Evolutionary conservation across 53 echinoderm and acorn worm genomes (phyloP), one percentile per base, ranked within the genome.

Genomic region (Echinometra lucunter): DNA sequence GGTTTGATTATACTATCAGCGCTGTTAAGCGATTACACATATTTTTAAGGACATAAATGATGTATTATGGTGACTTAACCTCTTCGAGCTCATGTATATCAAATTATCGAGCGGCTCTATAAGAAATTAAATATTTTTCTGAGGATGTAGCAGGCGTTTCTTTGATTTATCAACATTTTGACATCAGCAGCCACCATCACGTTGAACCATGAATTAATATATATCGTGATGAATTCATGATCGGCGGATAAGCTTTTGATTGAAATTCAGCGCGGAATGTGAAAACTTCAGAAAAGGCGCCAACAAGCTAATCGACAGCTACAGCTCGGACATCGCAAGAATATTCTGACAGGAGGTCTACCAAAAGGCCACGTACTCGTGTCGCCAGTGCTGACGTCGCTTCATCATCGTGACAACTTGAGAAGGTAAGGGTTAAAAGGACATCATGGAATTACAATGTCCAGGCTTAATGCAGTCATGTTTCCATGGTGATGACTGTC

Each of bases 361-460:
- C 18, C n/a, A 28, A 85, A 85, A 85, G 85, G 85, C 85, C 85
- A 85, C 85, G 25, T 85, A 85, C 49, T 47, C 49, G 49, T n/a
- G 85, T 85, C 85, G 85, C 85, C 85, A 85, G 28, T 10, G 13
- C 30, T n/a, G 53, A 49, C n/a, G 45, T 28, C 49, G 47, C 85
- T 85, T n/a, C 85, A 85, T 85, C 85, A 85, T 85, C 28, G 12
- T 47, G 85, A 47, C 85, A 85, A 85, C 47, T n/a, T 47, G 85
- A 85, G 85, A 85, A 45, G 85, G 85, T 47, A 85, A 49, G 85
- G 85, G 85, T 85, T 85, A 85, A 85, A 28, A 49, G 85, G 47
- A 85, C 85, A 85, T 85, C 18, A n/a, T 85, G 37, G 45, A 85
- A 85, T 85, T 85, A 49, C 85, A 49, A 49, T 85, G 85, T 85